A percentile compares a stretch with the other conserved stretches of the same genome.
phyloP scores from a whole-genome alignment of 2,113 vertebrate species.

The Pionites leucogaster region DNA sequence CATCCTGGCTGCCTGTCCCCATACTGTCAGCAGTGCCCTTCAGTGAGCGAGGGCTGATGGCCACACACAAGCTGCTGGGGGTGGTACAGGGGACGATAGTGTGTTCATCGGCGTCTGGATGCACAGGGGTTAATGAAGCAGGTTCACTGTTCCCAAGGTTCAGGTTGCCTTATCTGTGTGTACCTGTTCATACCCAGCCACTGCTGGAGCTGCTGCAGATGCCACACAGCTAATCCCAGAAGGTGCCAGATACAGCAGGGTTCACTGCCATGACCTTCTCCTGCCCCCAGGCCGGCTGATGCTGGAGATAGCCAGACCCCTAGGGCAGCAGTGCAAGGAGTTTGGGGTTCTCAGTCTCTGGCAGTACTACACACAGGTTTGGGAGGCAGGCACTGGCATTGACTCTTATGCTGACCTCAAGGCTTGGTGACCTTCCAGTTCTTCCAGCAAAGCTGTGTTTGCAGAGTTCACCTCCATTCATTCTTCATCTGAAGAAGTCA shows the following conservation, averaged over 20 bases:
- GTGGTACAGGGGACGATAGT: background rate
- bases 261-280: background rate
- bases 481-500: background rate
- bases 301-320: background rate
- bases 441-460: background rate
- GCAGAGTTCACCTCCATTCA: background rate
- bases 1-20: background rate
- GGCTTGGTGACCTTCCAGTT: background rate
- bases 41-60: background rate
- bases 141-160: background rate
- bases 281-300: background rate
- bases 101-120: background rate
- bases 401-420: background rate
- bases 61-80: background rate
- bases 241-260: background rate
- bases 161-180: constrained; percentile 41
- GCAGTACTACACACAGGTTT: fast-evolving
- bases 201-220: background rate
- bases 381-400: background rate
- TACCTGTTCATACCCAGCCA: constrained; percentile 26
- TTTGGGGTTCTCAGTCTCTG: background rate
- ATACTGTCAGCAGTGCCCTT: background rate
- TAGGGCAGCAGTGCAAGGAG: background rate
- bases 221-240: constrained; percentile 23
- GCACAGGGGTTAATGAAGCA: background rate